These are phyloP conservation scores for Leucopsar rothschildi DNA, from an alignment of 2,113 vertebrate species.

Conservation along the genomic window DNA sequence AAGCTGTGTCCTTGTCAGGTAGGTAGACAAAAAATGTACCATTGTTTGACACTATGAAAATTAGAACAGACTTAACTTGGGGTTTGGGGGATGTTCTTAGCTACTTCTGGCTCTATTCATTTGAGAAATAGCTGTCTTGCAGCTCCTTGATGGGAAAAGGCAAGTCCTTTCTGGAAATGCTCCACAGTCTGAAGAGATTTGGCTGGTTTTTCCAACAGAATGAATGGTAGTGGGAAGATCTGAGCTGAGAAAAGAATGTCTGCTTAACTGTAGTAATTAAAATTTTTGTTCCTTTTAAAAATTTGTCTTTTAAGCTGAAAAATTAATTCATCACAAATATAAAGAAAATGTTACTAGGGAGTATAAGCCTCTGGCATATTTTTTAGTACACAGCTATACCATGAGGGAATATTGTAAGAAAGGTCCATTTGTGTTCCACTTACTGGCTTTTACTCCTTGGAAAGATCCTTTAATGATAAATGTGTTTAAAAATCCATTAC, in stretches of 20 bases:
- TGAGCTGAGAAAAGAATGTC: background rate
- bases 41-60: background rate
- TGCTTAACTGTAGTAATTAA: background rate
- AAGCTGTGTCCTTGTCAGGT: fast-evolving
- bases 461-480: conserved; percentile 18
- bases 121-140: background rate
- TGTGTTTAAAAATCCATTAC: conserved; percentile 54
- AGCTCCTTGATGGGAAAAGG: background rate
- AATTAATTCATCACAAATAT: background rate
- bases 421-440: background rate
- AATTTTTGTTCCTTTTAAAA: background rate
- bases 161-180: background rate
- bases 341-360: background rate
- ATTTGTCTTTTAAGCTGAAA: background rate
- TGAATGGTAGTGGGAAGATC: background rate
- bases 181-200: background rate
- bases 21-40: background rate
- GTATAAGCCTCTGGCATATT: background rate
- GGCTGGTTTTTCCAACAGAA: background rate
- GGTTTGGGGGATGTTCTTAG: background rate
- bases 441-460: background rate
- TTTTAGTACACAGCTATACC: background rate
- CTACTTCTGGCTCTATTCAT: background rate
- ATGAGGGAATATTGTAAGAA: background rate
- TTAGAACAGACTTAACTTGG: background rate